Evolutionary conservation across 2,888 invertebrate species (phyloP).

Genomic region (Drosophila prostipennis): DNA sequence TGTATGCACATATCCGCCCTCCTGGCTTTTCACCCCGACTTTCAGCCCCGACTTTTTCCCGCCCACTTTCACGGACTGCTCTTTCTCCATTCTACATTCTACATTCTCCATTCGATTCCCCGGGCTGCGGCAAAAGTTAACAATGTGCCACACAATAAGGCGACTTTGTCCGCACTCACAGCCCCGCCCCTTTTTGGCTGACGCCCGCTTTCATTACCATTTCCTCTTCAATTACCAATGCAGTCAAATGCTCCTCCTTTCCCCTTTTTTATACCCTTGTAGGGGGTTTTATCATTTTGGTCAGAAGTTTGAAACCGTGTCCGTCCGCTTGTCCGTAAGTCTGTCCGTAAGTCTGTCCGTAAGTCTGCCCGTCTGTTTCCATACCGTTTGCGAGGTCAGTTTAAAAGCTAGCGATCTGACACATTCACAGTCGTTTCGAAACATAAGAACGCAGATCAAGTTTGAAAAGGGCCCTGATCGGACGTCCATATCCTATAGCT

Average conservation of each 20-base stretch:
- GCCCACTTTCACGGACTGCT: background rate
- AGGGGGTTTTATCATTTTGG: too few species aligned
- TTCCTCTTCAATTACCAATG: conserved; percentile 45
- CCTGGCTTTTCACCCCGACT: background rate
- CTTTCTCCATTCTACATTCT: background rate
- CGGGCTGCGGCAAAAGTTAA: conserved; percentile 39
- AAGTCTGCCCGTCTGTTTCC: too few species aligned
- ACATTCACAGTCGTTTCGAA: too few species aligned
- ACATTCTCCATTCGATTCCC: conserved; percentile 6
- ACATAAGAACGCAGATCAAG: too few species aligned
- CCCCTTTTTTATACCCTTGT: background rate
- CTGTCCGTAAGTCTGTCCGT: too few species aligned
- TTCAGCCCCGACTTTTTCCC: background rate
- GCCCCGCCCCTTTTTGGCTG: background rate
- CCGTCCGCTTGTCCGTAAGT: too few species aligned
- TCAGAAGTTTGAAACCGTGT: too few species aligned
- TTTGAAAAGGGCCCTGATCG: too few species aligned
- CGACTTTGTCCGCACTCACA: conserved; percentile 31
- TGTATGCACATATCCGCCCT: background rate
- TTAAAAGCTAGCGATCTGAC: too few species aligned
- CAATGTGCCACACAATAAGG: conserved; percentile 45
- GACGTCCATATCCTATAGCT: too few species aligned
- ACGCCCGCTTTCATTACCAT: conserved; percentile 37
- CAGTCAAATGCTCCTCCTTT: conserved; percentile 29
- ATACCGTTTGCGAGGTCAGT: too few species aligned